These are phyloP conservation scores for Pandemis heparana DNA, from an alignment of 2,888 invertebrate species.

Conservation along the genomic window DNA sequence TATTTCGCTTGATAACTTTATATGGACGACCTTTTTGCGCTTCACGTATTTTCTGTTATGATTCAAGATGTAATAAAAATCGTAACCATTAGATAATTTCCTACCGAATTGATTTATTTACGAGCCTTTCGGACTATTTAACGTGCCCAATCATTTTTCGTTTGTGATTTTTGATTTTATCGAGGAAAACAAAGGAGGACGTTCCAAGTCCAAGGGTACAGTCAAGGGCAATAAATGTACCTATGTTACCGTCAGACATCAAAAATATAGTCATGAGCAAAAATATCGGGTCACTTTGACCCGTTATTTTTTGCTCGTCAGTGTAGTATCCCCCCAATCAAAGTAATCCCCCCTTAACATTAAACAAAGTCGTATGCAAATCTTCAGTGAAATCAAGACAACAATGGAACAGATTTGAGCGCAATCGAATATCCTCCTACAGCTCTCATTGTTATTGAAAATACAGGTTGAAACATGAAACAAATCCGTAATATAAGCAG, in stretches of 20 bases:
- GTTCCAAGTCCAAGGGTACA: no score
- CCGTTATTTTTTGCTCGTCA: no score
- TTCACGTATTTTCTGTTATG: conserved; percentile 7
- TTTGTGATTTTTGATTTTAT: no score
- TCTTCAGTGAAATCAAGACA: conserved; percentile 6
- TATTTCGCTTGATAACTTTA: conserved; percentile 44
- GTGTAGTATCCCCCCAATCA: no score
- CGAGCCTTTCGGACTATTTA: background rate
- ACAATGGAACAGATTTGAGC: conserved; percentile 5
- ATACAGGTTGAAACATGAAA: background rate
- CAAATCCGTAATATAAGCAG: conserved; percentile 6
- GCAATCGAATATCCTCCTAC: background rate
- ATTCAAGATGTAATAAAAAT: conserved; percentile 11
- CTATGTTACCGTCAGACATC: no score
- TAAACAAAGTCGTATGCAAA: background rate
- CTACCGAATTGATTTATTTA: background rate
- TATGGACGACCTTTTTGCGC: conserved; percentile 27
- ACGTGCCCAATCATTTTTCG: background rate
- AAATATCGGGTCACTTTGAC: no score
- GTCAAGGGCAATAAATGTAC: no score
- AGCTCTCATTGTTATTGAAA: conserved; percentile 6
- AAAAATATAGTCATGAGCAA: no score
- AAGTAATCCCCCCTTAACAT: background rate
- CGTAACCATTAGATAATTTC: background rate
- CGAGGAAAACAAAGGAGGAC: no score